Evolutionary conservation across 2,797 vertebrate genomes (phyloP), one percentile per base, ranked within the genome.

Genomic region (Arnoldichthys spilopterus): DNA sequence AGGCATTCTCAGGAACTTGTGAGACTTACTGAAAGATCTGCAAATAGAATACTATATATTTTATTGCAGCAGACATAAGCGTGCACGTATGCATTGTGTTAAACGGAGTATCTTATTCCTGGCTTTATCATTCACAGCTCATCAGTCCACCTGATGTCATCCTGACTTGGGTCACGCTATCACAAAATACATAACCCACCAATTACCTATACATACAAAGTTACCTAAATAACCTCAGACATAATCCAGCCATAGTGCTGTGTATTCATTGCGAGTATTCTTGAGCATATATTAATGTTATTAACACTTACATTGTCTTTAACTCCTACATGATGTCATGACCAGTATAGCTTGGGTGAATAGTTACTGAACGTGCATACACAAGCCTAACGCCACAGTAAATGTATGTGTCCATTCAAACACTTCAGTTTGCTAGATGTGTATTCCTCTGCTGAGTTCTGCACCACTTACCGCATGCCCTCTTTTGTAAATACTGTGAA

Each of bases 1-100:
- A 80, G 70, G 84, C 87, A 85, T 88, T 90, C 92, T 94, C 93
- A 94, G 93, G 93, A 92, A 92, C 85, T 88, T 43, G 72, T 30
- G 54, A 73, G 72, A 78, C 75, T 76, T 77, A 74, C 69, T 26
- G 78, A 81, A 51, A 74, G 81, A 86, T 85, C 78, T 84, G 76
- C 80, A 69, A 76, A 63, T 59, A 78, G 78, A 75, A 63, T 68
- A 56, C 43, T 77, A 68, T 80, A 79, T 85, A 71, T 83, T 80
- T 77, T 79, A 83, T 85, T 82, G 51, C 84, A 86, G 84, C 71
- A 70, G 62, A 73, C 63, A 79, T 32, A 34, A 77, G 84, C 82
- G 67, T 83, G 53, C 82, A 73, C 86, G 28, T 75, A 49, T 51
- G 66, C 12, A 11, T 59, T 47, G 71, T 61, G 53, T 26, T 47